Conservation (phyloP, 2,888 invertebrate species). For the Suillia variegata region DNA sequence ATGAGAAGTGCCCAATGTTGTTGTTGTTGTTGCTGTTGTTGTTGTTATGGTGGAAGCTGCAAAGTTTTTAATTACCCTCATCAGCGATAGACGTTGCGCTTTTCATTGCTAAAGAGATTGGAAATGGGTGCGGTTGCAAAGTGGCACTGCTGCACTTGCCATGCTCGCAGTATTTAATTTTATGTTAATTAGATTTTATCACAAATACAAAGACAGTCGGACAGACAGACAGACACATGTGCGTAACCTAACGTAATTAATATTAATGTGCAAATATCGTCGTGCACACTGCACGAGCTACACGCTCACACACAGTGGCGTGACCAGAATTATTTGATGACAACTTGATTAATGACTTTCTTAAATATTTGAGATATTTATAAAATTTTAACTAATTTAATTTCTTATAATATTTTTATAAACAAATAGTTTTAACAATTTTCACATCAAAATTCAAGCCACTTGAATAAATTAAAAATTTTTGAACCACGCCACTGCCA, state of each 20-base stretch:
- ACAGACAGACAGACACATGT: background rate
- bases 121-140: background rate
- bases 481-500: no score
- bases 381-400: no score
- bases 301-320: no score
- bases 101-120: background rate
- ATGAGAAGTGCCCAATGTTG: no score
- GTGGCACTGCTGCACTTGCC: slow-evolving; percentile 21
- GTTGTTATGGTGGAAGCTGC: slow-evolving; percentile 6
- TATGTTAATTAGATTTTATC: slow-evolving; percentile 38
- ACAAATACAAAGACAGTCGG: slow-evolving; percentile 7
- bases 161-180: slow-evolving; percentile 26
- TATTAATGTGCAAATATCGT: slow-evolving; percentile 30
- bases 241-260: slow-evolving; percentile 32
- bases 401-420: no score
- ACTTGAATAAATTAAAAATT: no score
- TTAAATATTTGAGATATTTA: no score
- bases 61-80: slow-evolving; percentile 52
- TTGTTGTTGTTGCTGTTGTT: slow-evolving; percentile 6
- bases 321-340: no score
- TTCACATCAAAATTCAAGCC: no score
- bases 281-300: no score
- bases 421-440: no score
- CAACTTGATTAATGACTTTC: no score
- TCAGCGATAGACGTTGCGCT: slow-evolving; percentile 39